Evolutionary conservation across 2,888 invertebrate genomes (phyloP).

Genomic region (Xestia xanthographa): DNA sequence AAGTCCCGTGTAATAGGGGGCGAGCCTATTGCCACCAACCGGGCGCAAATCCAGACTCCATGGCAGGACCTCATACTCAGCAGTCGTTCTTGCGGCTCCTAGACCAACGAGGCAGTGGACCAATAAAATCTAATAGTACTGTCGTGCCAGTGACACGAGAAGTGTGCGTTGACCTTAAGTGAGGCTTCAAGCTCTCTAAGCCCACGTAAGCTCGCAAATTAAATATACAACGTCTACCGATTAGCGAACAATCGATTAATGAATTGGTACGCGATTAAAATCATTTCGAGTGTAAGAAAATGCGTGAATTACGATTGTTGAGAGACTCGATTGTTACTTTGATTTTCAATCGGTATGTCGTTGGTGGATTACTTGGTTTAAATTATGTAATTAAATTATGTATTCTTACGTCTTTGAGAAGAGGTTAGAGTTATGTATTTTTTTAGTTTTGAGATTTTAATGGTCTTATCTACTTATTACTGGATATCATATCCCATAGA

Average conservation of each 20-base stretch:
- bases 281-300: conserved; percentile 35
- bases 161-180: background rate
- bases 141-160: background rate
- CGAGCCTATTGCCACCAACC: no score
- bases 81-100: no score
- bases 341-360: conserved; percentile 28
- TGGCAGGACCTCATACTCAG: no score
- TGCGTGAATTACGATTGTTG: conserved; percentile 36
- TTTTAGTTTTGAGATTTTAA: background rate
- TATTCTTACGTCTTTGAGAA: background rate
- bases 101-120: no score
- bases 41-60: no score
- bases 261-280: conserved; percentile 51
- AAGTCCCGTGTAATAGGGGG: no score
- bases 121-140: background rate
- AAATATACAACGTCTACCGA: conserved; percentile 52
- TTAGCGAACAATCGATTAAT: conserved; percentile 49
- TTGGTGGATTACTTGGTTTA: conserved; percentile 4
- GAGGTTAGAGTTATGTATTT: rapidly evolving
- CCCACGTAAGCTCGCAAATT: conserved; percentile 55
- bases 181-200: conserved; percentile 24
- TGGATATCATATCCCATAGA: background rate
- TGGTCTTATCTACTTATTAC: background rate
- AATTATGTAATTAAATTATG: background rate
- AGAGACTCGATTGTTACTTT: conserved; percentile 7